Conservation (phyloP, 2,797 vertebrate species). For the Lutjanus argentimaculatus region DNA sequence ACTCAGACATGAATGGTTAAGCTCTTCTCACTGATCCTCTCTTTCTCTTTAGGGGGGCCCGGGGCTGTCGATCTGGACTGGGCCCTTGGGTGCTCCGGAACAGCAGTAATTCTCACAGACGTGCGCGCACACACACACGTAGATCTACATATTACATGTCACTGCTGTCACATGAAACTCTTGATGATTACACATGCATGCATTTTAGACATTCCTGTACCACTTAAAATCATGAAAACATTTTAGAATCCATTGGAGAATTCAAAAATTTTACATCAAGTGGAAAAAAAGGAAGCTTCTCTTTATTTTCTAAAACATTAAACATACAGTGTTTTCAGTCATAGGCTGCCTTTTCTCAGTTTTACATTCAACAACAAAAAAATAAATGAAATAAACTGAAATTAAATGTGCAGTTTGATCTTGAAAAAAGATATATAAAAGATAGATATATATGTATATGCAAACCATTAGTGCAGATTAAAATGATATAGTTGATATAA, state of each 20-base stretch:
- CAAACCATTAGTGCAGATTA: too few species aligned
- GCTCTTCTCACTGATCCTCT: conserved; percentile 53
- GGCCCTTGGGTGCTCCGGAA: conserved; percentile 17
- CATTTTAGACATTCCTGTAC: neutral
- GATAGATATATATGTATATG: too few species aligned
- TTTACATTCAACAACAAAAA: neutral
- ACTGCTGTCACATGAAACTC: conserved; percentile 4
- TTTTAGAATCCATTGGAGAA: neutral
- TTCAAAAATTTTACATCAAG: neutral
- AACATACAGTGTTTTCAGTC: neutral
- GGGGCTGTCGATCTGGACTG: conserved; percentile 29
- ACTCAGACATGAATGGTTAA: conserved; percentile 64
- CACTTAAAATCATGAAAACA: neutral
- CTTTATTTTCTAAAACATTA: neutral
- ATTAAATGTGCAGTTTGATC: too few species aligned
- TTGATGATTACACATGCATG: neutral
- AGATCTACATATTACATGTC: conserved; percentile 2
- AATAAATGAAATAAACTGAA: too few species aligned
- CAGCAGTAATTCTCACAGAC: conserved; percentile 5
- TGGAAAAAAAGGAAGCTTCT: neutral
- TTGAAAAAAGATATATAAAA: too few species aligned
- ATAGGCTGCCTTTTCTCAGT: neutral
- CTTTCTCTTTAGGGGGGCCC: conserved; percentile 38
- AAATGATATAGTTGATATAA: too few species aligned
- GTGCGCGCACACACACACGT: neutral